Evolutionary conservation across 2,113 vertebrate species (phyloP).

Genomic region (Eolophus roseicapilla): DNA sequence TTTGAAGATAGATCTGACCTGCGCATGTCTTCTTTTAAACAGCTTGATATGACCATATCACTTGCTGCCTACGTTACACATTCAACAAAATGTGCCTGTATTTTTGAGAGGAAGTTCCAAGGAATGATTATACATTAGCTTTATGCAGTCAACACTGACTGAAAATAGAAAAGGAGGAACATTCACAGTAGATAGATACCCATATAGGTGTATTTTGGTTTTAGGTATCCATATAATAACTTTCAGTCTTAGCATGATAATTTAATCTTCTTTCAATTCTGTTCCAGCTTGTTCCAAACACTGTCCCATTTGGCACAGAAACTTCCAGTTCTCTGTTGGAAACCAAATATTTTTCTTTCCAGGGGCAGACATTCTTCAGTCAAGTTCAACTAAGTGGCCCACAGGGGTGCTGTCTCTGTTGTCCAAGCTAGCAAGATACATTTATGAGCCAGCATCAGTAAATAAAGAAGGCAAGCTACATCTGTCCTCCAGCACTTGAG

Average conservation of each 20-base stretch:
- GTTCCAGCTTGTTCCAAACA: conserved; percentile 6
- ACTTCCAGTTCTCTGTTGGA: conserved; percentile 36
- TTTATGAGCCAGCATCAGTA: conserved; percentile 58
- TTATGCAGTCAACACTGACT: not conserved
- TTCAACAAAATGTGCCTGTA: not conserved
- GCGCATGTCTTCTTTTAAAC: not conserved
- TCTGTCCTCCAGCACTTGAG: conserved; percentile 41
- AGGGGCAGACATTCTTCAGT: conserved; percentile 51
- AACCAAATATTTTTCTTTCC: conserved; percentile 67
- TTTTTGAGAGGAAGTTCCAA: not conserved
- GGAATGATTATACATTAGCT: not conserved
- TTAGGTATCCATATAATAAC: not conserved
- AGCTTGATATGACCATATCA: not conserved
- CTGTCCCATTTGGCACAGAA: conserved; percentile 38
- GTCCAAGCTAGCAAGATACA: conserved; percentile 33
- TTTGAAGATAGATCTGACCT: not conserved
- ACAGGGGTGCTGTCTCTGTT: conserved; percentile 39
- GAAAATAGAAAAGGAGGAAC: not conserved
- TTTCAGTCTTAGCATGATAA: not conserved
- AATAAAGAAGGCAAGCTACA: conserved; percentile 49
- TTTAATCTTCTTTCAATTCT: conserved; percentile 15
- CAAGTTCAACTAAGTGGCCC: conserved; percentile 44
- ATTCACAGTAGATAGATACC: not conserved
- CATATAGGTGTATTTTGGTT: not conserved
- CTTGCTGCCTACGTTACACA: not conserved